These are phyloP conservation scores for Amphipoea oculea DNA, from an alignment of 2,888 invertebrate genomes.

Conservation along the genomic window DNA sequence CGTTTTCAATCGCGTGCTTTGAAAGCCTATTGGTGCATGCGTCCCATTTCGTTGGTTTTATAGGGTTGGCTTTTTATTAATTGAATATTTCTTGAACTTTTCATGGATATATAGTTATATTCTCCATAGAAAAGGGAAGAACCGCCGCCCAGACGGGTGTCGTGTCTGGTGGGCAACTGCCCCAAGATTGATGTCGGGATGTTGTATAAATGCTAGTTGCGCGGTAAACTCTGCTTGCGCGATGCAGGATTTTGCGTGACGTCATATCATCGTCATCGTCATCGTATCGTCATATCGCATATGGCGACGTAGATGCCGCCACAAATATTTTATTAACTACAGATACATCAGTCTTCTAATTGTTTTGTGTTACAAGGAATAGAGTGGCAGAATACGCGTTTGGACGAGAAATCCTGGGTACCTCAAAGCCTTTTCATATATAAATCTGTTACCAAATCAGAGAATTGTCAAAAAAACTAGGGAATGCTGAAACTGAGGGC, in stretches of 20 bases:
- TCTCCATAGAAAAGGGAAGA: neutral
- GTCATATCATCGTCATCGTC: no score
- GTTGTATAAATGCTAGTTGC: neutral
- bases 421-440: neutral
- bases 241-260: neutral
- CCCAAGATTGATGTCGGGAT: neutral
- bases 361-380: neutral
- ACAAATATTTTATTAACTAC: neutral
- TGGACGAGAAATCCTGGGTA: neutral
- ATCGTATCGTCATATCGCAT: no score
- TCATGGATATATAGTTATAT: neutral
- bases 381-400: neutral
- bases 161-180: neutral
- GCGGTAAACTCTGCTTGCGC: neutral
- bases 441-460: no score
- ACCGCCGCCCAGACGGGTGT: neutral
- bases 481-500: neutral
- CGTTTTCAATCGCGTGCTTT: slow-evolving; percentile 38
- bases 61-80: neutral
- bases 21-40: slow-evolving; percentile 45
- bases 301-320: neutral
- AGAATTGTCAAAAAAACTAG: neutral
- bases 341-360: neutral
- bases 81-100: neutral
- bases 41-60: neutral